Conservation (phyloP, 2,888 invertebrate species). For the Halictus ligatus region DNA sequence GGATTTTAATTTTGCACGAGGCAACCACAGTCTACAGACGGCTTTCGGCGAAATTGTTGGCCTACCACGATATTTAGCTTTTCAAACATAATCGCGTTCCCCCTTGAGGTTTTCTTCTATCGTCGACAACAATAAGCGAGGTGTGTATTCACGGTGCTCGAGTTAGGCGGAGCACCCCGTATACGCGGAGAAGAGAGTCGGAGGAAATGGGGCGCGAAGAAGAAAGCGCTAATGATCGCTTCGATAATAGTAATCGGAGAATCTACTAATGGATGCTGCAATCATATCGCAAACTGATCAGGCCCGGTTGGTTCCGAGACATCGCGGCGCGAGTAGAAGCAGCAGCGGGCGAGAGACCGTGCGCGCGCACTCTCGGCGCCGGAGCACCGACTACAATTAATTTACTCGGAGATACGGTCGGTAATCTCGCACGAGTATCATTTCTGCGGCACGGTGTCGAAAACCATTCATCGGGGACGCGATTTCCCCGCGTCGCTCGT, state of each 20-base stretch:
- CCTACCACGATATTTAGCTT: background rate
- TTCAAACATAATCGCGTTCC: background rate
- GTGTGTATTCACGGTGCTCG: background rate
- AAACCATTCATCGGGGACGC: slow-evolving; percentile 16
- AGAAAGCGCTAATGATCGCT: background rate
- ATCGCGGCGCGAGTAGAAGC: background rate
- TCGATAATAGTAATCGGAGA: background rate
- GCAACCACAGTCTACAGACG: too few relatives aligned
- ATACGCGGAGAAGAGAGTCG: background rate
- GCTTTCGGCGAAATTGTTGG: too few relatives aligned
- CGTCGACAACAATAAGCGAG: background rate
- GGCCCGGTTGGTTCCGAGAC: background rate
- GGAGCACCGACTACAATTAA: slow-evolving; percentile 22
- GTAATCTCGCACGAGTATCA: slow-evolving; percentile 30
- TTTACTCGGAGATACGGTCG: slow-evolving; percentile 24
- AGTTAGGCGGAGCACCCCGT: background rate
- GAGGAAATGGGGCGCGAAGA: background rate
- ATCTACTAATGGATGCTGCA: slow-evolving; percentile 10
- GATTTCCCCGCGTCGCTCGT: slow-evolving; percentile 1
- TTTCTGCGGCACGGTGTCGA: slow-evolving; percentile 15
- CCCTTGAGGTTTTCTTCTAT: background rate
- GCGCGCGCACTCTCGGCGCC: background rate
- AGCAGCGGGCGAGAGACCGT: background rate
- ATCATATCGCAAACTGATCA: slow-evolving; percentile 5
- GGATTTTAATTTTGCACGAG: too few relatives aligned